Evolutionary conservation across 2,888 invertebrate genomes (phyloP), one percentile per base, ranked within the genome.

Genomic region (Perizoma flavofasciatum): DNA sequence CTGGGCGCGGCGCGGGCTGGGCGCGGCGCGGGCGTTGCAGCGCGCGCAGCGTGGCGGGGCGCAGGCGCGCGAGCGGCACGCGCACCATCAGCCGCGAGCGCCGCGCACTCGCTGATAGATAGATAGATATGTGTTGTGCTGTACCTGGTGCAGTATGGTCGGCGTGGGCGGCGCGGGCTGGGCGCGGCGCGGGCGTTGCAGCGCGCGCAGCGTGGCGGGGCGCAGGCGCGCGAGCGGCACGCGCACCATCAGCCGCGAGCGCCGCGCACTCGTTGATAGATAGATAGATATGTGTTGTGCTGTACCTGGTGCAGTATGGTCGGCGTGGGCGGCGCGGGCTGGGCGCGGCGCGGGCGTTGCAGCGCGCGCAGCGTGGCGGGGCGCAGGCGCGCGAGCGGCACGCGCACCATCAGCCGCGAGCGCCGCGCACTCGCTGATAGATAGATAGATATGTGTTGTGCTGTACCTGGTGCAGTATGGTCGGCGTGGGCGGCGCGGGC

Each of bases 191-290:
- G n/a, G n/a, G 58, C 82, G 88, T 81, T 68, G 92, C 83, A 82
- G 82, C 71, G 73, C 81, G 60, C 73, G 90, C 73, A 79, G 72
- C 37, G 79, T 83, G 65, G 70, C 86, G 10, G 75, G 69, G 56
- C 84, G 83, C 72, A 91, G 83, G 0, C 89, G 83, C 7, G 75
- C 50, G 74, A 90, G 81, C 65, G 88, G 76, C 43, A 92, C 67
- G 59, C 84, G 83, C 63, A 92, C 89, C 55, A 84, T n/a, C 63
- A 88, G 56, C 3, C 85, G 83, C 7, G 70, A 34, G 6, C 80
- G 73, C 3, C 67, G 66, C 64, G 70, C 77, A 35, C 57, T 58
- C 59, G 75, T 83, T 83, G 66, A 47, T 47, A 41, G n/a, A n/a
- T n/a, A n/a, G n/a, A n/a, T n/a, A n/a, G n/a, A n/a, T n/a, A n/a